phyloP scores from a whole-genome alignment of 2,113 vertebrate genomes.

The Neogobius melanostomus region DNA sequence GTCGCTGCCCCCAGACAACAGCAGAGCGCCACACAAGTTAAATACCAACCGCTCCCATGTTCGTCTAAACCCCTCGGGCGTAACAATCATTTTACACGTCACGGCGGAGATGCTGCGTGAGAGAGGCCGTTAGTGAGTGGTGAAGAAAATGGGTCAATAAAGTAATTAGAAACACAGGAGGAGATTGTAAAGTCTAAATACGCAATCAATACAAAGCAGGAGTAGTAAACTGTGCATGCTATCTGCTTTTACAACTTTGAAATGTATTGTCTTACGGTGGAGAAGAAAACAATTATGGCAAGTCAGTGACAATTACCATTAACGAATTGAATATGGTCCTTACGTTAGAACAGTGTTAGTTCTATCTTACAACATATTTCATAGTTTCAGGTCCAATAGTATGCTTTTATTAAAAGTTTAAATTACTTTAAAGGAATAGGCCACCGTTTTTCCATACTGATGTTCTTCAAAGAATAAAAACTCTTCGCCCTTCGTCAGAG shows the following conservation, averaged over 20 bases:
- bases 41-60: neutral
- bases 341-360: no score
- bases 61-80: slow-evolving; percentile 3
- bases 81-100: neutral
- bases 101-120: neutral
- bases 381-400: no score
- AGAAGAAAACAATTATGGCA: no score
- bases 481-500: no score
- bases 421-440: no score
- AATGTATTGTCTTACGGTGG: neutral
- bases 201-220: neutral
- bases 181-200: neutral
- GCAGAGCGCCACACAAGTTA: slow-evolving; percentile 17
- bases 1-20: slow-evolving; percentile 19
- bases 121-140: neutral
- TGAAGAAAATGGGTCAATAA: neutral
- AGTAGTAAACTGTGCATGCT: neutral
- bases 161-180: neutral
- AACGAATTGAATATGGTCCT: no score
- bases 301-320: no score
- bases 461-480: no score
- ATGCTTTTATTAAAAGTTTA: no score
- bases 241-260: neutral
- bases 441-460: no score
- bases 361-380: no score